Evolutionary conservation across 1,140 invertebrate genomes (phyloP).

Genomic region (Odontomachus brunneus): DNA sequence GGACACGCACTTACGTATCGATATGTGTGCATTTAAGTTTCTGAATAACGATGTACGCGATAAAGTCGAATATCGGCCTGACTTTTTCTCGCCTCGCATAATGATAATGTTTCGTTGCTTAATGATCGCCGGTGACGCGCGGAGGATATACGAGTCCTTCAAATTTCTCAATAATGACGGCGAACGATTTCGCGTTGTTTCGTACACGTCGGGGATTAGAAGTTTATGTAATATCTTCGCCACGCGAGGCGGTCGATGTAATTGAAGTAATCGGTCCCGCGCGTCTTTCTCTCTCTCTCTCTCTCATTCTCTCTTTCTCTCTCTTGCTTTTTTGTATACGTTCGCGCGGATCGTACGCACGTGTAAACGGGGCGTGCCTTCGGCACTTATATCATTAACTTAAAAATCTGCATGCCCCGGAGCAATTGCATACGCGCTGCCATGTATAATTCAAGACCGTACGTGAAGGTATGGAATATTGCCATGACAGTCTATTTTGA

Average conservation of each 20-base stretch:
- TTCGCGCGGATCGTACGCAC: conserved; percentile 8
- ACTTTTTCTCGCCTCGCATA: conserved; percentile 4
- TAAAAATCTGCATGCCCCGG: conserved; percentile 35
- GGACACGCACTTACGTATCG: background rate
- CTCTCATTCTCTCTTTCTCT: background rate
- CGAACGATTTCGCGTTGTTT: conserved; percentile 17
- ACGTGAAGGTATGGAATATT: conserved; percentile 22
- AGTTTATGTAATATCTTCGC: conserved; percentile 23
- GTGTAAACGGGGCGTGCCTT: conserved; percentile 52
- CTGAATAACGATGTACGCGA: conserved; percentile 4
- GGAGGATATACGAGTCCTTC: conserved; percentile 4
- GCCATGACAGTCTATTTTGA: conserved; percentile 5
- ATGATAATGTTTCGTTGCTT: conserved; percentile 16
- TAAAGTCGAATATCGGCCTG: conserved; percentile 1
- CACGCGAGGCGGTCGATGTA: conserved; percentile 38
- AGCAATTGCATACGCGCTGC: conserved; percentile 19
- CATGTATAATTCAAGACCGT: conserved; percentile 53
- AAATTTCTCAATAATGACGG: conserved; percentile 45
- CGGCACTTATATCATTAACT: conserved; percentile 50
- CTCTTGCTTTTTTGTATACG: background rate
- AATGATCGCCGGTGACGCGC: conserved; percentile 25
- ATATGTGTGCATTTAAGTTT: conserved; percentile 8
- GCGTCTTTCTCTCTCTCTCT: background rate
- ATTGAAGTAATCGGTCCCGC: conserved; percentile 45
- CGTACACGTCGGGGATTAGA: conserved; percentile 13